Evolutionary conservation across 1,140 invertebrate species (phyloP).

Genomic region (Drosophila repletoides): DNA sequence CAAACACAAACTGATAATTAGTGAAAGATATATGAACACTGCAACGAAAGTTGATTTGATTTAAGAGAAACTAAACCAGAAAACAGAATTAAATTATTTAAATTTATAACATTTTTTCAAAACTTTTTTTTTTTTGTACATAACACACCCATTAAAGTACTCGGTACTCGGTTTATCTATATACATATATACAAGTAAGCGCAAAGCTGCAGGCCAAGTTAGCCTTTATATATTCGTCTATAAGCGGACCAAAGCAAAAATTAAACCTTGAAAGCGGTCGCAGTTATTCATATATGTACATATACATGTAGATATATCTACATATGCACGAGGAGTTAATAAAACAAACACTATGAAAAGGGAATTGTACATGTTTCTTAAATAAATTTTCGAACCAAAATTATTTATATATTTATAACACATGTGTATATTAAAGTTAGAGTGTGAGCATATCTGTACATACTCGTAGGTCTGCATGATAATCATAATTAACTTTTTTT

Average conservation of each 20-base stretch:
- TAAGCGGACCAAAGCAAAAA: neutral
- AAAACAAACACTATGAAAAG: too few species aligned
- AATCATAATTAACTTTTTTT: constrained; percentile 13
- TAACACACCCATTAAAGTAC: constrained; percentile 4
- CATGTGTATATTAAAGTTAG: too few species aligned
- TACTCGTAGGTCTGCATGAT: neutral
- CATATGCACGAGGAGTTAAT: too few species aligned
- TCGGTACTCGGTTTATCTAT: neutral
- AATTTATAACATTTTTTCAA: too few species aligned
- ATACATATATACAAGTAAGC: neutral
- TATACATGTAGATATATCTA: neutral
- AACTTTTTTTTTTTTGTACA: too few species aligned
- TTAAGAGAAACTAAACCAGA: too few species aligned
- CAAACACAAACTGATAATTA: constrained; percentile 44
- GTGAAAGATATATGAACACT: constrained; percentile 44
- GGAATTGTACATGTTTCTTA: too few species aligned
- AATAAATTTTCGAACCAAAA: too few species aligned
- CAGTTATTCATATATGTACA: neutral
- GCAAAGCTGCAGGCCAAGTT: neutral
- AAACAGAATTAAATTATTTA: too few species aligned
- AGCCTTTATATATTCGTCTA: too few species aligned
- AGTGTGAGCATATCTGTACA: neutral
- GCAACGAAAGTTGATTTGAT: constrained; percentile 60
- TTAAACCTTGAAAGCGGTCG: constrained; percentile 27
- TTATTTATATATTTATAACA: neutral